Evolutionary conservation across 2,113 vertebrate genomes (phyloP).

Genomic region (Merops nubicus): DNA sequence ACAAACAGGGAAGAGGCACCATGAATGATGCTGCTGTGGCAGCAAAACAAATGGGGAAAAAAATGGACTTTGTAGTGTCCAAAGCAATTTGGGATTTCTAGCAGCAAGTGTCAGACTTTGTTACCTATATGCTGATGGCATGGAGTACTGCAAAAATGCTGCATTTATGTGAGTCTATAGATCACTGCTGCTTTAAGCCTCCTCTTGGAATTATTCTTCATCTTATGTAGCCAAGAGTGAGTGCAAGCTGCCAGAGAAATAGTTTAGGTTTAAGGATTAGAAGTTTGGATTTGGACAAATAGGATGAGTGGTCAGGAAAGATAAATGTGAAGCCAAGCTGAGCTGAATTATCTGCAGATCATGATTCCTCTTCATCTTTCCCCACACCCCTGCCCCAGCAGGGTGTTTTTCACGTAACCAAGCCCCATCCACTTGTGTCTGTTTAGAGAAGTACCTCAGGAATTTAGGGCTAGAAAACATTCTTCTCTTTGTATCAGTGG

Average conservation of each 20-base stretch:
- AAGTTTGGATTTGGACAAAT: not conserved
- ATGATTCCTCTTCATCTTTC: not conserved
- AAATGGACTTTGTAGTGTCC: not conserved
- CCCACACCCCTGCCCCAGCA: not conserved
- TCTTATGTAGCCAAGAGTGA: not conserved
- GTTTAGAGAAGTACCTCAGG: conserved; percentile 58
- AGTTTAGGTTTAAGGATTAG: conserved; percentile 40
- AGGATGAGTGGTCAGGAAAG: conserved; percentile 18
- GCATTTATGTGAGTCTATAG: not conserved
- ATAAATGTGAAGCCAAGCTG: not conserved
- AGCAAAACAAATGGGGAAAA: not conserved
- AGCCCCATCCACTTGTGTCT: conserved; percentile 16
- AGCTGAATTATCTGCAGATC: not conserved
- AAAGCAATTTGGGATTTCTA: not conserved
- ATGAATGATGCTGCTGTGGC: not conserved
- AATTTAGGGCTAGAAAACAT: conserved; percentile 57
- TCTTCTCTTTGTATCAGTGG: conserved; percentile 64
- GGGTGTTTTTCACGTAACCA: conserved; percentile 15
- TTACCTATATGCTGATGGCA: not conserved
- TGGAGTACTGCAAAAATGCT: not conserved
- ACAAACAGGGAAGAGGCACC: not conserved
- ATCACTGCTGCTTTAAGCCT: not conserved
- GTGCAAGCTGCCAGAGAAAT: conserved; percentile 9
- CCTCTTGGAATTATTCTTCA: not conserved
- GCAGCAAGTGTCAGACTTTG: not conserved